Evolutionary conservation across 1,140 invertebrate genomes (phyloP), one percentile per base, ranked within the genome.

Genomic region (Nylanderia fulva): DNA sequence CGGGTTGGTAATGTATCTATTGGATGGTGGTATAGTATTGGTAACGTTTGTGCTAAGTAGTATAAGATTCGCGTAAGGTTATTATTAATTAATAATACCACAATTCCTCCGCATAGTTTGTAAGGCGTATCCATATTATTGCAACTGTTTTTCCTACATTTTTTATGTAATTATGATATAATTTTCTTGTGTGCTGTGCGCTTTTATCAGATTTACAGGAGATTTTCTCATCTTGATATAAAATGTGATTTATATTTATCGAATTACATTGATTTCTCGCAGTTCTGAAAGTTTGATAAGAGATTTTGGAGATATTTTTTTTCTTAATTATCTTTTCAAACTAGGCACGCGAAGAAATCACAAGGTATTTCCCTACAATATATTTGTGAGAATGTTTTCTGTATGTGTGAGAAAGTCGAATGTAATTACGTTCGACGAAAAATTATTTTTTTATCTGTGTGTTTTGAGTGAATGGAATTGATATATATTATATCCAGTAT

Each of bases 11-110:
- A 85, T 29, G 36, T 85, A 83, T 72, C 0, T 9, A 15, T 1
- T 15, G 66, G 27, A 66, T 74, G 89, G 89, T 74, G 89, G 89
- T 90, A 89, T 1, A 86, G 89, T 90, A 90, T 90, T 88, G 80
- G 86, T 90, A 88, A 89, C 11, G 15, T 48, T 48, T 66, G n/a
- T n/a, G 58, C 5, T 83, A 48, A 39, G 42, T 45, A 60, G 54
- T 13, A 5, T 63, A 42, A 42, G 13, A 58, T 21, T 71, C 0
- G 29, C 21, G 15, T 66, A 27, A n/a, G n/a, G 2, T 45, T 21
- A 45, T 58, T 29, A 36, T 6, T 29, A 3, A 36, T 6, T 29
- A 3, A 56, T 75, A 9, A 27, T 69, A 24, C 1, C 29, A 33
- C 29, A 52, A 52, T 48, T 0, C 0, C 5, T 0, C 0, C 5